A percentile compares a stretch with the other conserved stretches of the same genome.
Evolutionary conservation across 1,140 invertebrate species (phyloP).

Genomic region (Ectropis grisescens): DNA sequence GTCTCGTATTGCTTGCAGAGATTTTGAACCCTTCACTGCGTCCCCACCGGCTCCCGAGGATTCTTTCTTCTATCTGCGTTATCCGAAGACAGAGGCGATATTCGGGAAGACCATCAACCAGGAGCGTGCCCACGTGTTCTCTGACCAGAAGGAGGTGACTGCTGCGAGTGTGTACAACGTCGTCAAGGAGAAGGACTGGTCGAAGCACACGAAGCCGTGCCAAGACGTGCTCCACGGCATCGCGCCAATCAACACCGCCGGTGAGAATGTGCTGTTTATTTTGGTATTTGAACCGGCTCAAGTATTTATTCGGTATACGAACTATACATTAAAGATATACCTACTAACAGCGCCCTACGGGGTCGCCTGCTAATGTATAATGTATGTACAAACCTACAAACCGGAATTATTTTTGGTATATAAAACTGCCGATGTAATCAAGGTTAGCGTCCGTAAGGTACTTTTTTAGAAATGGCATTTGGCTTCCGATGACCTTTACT

Average conservation of each 20-base stretch:
- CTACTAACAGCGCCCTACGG: too few species aligned
- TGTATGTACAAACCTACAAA: too few species aligned
- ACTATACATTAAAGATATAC: too few species aligned
- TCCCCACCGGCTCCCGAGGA: conserved; percentile 80
- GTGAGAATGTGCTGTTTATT: too few species aligned
- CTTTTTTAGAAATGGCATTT: too few species aligned
- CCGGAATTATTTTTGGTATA: too few species aligned
- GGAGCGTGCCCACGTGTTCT: not conserved
- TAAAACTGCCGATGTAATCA: too few species aligned
- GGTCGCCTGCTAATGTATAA: too few species aligned
- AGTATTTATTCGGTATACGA: too few species aligned
- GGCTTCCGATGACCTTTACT: too few species aligned
- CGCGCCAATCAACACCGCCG: conserved; percentile 45
- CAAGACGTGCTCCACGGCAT: conserved; percentile 73
- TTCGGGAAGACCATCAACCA: conserved; percentile 38
- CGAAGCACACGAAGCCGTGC: conserved; percentile 76
- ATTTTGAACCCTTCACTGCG: conserved; percentile 76
- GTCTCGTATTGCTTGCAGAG: conserved; percentile 58
- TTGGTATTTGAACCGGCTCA: too few species aligned
- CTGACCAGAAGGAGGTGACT: conserved; percentile 21
- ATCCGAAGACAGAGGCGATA: conserved; percentile 61
- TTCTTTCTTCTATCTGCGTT: conserved; percentile 77
- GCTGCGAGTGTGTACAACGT: conserved; percentile 26
- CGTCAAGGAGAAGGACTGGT: conserved; percentile 70
- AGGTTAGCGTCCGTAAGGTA: too few species aligned